Base-by-base conservation (phyloP, 1,140 invertebrate species). In the Pogonognathellus flavescens region DNA sequence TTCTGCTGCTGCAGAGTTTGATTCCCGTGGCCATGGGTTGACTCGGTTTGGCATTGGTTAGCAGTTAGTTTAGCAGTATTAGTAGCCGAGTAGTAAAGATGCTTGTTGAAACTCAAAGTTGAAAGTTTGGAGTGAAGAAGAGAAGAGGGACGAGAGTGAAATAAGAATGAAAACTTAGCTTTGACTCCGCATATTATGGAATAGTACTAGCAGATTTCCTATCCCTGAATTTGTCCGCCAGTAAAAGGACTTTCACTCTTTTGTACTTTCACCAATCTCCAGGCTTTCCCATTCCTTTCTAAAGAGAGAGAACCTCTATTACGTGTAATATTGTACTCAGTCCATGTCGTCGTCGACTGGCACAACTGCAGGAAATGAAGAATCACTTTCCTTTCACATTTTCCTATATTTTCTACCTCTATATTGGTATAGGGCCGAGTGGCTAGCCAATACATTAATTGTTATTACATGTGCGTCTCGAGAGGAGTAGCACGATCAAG, bases 61-160 rank as follows among this genome's bases (percentile, higher is more conserved):
- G 70, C 70, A 76, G 70, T 76, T 76, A 76, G 70, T 31, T 31
- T 13, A 31, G 22, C 31, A 41, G 31, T 41, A 41, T 41, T 41
- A 41, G 31, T 41, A 6, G 31, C 31, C 31, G 31, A 6, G 31
- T 41, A 41, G n/a, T 41, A 50, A 16, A 18, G 41, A 66, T 11
- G 18, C 60, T 49, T 50, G 70, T 76, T 76, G 14, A 76, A 50
- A 76, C 70, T 50, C 70, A 76, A 76, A 76, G 70, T 76, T 76
- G 70, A 76, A 76, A 76, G 70, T 76, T 76, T 76, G 41, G 49
- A 76, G 41, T 49, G n/a, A 50, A 49, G n/a, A 50, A 49, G 70
- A 76, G 70, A 76, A 31, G 70, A 50, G 70, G 10, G 70, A 76
- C 70, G 70, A 76, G 70, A 76, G 70, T 76, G 41, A 76, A 76